Conservation (phyloP, 2,113 vertebrate genomes). For the Indicator maculatus region DNA sequence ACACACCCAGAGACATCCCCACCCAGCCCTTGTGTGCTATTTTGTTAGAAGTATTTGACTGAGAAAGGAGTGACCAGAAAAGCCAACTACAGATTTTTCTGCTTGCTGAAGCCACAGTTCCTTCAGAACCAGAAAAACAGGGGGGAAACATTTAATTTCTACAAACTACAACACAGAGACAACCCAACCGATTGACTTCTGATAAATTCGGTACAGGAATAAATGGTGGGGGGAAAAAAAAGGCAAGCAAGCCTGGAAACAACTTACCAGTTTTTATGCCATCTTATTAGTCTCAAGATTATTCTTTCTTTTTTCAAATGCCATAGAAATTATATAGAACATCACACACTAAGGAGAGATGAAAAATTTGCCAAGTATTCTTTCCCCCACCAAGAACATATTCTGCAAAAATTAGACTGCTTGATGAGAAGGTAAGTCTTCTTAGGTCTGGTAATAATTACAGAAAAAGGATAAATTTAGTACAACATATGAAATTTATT, state of each 20-base stretch:
- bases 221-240: too few relatives aligned
- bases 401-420: background rate
- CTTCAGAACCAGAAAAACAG: background rate
- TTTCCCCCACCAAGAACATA: rapidly evolving
- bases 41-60: background rate
- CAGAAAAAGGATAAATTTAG: background rate
- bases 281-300: background rate
- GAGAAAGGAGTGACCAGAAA: background rate
- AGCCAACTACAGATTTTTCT: background rate
- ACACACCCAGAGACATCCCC: slow-evolving; percentile 9
- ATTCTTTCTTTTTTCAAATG: background rate
- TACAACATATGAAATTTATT: background rate
- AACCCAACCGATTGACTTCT: background rate
- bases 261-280: background rate
- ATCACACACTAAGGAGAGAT: background rate
- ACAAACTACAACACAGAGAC: background rate
- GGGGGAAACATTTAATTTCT: background rate
- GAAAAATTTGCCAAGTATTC: background rate
- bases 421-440: background rate
- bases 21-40: background rate
- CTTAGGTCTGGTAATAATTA: background rate
- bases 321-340: background rate
- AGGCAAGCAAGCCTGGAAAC: background rate
- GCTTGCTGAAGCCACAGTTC: background rate
- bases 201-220: background rate